Base-by-base conservation (phyloP, 2,113 vertebrate species). In the Chinchilla lanigera region DNA sequence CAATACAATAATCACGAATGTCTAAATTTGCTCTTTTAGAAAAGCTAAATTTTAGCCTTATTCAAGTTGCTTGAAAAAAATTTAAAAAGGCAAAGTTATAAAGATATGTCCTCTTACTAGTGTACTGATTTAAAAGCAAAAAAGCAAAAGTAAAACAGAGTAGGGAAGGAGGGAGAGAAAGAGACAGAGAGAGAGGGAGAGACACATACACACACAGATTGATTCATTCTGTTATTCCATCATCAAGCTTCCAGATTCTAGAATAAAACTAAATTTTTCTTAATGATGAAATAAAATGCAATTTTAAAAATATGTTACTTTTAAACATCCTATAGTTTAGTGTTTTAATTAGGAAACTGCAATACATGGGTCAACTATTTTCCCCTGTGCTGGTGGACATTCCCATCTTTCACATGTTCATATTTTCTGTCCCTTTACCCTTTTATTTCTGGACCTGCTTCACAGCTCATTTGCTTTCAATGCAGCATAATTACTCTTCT, bases 401-500 rank as follows among this genome's bases (percentile, higher is more conserved):
- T 75, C 47, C 54, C 14, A 54, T 44, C 13, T 77, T 88, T 73
- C 35, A 56, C 19, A 16, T 1, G 0, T 47, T 85, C 28, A 10
- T 47, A 87, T 65, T 93, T 56, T 95, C 54, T 86, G 19, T 95
- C 44, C 60, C 35, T 94, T 91, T 56, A 47, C 24, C 38, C 88
- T 73, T 77, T 95, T 77, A 56, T 71, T 93, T 88, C 94, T 86
- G 41, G 63, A 41, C 54, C 35, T 71, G 75, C 22, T 97, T 90
- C 90, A 86, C 38, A 82, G 75, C 22, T 94, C 77, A 71, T 93
- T 96, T 83, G 26, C 77, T 84, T 50, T 10, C 47, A 81, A 13
- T 82, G 54, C 1, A 26, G 28, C 12, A 50, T 92, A 95, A 93
- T 1, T 92, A 67, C 22, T 75, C 93, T 97, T 86, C 94, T 96